Evolutionary conservation across 2,113 vertebrate genomes (phyloP).

Genomic region (Alligator mississippiensis): DNA sequence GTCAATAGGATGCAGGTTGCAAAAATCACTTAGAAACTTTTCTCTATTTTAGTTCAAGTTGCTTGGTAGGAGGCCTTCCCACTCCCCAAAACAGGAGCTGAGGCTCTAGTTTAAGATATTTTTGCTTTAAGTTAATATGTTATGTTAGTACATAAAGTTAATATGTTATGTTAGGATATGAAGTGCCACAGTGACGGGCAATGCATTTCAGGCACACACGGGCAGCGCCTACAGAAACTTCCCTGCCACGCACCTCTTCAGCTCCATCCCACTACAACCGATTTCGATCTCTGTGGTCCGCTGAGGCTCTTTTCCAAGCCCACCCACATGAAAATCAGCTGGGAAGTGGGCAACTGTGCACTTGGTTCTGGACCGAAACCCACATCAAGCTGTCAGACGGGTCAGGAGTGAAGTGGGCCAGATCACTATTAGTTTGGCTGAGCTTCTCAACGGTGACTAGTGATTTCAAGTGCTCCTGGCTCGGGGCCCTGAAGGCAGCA

Average conservation of each 20-base stretch:
- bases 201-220: too few species aligned
- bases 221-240: not conserved
- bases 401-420: not conserved
- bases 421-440: not conserved
- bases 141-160: too few species aligned
- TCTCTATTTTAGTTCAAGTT: too few species aligned
- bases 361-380: not conserved
- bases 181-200: not conserved
- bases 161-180: rapidly evolving
- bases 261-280: not conserved
- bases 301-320: not conserved
- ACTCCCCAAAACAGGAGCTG: not conserved
- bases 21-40: too few species aligned
- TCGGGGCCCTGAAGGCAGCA: not conserved
- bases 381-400: not conserved
- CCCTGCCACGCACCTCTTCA: not conserved
- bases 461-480: not conserved
- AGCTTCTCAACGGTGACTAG: not conserved
- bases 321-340: too few species aligned
- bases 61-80: too few species aligned
- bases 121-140: too few species aligned
- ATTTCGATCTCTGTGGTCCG: not conserved
- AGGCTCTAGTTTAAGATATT: too few species aligned
- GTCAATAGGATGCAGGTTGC: too few species aligned
- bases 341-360: too few species aligned